Evolutionary conservation across 2,888 invertebrate genomes (phyloP), one percentile per base, ranked within the genome.

Genomic region (Chloroclystis v-ata): DNA sequence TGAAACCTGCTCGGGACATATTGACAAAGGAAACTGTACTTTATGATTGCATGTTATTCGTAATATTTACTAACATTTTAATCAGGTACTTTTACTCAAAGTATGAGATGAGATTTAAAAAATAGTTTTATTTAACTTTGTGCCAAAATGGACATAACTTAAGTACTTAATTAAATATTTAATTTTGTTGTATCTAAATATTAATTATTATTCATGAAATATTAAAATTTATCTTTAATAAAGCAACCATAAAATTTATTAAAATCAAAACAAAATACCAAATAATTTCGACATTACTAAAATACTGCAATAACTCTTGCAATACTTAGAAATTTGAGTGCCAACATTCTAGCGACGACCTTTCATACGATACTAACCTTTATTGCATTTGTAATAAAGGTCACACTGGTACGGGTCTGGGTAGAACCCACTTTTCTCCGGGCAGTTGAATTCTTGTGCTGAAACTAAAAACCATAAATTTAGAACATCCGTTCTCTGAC

Each of bases 401-500:
- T 95, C 95, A 72, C 95, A 95, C 75, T 94, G 93, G 66, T 91
- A 89, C 1, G 89, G 88, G 73, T 95, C 94, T 3, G 93, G 90
- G 78, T 90, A 94, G 78, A 89, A 93, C n/a, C 94, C 94, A 55
- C 89, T 91, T 56, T 91, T 89, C 52, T 92, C 90, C 2, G 94
- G 94, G 61, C 95, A 95, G 61, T 91, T 85, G 77, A 92, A 94
- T 20, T 88, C 89, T 75, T 86, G 86, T 13, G 75, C 83, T 75
- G 82, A 75, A 78, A 81, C 81, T 83, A 68, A 67, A 74, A 67
- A 29, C n/a, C n/a, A n/a, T n/a, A n/a, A n/a, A n/a, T n/a, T n/a
- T n/a, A n/a, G n/a, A n/a, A n/a, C n/a, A n/a, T n/a, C n/a, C n/a
- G n/a, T n/a, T n/a, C n/a, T n/a, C n/a, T n/a, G n/a, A n/a, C n/a